These are phyloP conservation scores for Eupithecia insigniata DNA, from an alignment of 2,888 invertebrate species.

Conservation along the genomic window DNA sequence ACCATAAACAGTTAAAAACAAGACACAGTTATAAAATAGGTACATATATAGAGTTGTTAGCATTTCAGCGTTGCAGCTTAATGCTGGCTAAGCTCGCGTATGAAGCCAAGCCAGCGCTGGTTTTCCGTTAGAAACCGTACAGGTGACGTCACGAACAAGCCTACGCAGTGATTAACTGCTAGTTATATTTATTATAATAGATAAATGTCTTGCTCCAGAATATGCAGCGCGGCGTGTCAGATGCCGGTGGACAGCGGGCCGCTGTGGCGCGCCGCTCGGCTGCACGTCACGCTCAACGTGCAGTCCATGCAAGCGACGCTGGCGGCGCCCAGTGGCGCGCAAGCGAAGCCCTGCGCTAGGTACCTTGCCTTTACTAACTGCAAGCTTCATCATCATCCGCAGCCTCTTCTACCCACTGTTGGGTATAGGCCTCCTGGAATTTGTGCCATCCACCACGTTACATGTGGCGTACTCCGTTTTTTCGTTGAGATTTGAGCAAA, in stretches of 20 bases:
- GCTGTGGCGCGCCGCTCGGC: slow-evolving; percentile 62
- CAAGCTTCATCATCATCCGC: not conserved
- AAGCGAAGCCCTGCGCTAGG: slow-evolving; percentile 60
- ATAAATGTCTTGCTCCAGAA: slow-evolving; percentile 51
- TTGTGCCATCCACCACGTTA: no score
- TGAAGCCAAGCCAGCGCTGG: no score
- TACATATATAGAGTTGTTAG: no score
- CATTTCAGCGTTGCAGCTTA: no score
- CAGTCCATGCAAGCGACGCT: slow-evolving; percentile 51
- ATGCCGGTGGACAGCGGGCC: slow-evolving; percentile 59
- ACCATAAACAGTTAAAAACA: no score
- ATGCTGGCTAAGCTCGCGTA: no score
- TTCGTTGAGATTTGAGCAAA: not conserved
- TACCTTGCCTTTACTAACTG: not conserved
- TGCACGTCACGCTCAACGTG: slow-evolving; percentile 52
- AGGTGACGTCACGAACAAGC: no score
- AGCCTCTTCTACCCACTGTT: not conserved
- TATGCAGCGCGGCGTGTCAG: slow-evolving; percentile 74
- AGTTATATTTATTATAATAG: no score
- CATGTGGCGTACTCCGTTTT: not conserved
- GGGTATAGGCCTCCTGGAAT: no score
- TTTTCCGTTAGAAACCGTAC: no score
- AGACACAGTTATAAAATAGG: no score
- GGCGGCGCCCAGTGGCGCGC: slow-evolving; percentile 38
- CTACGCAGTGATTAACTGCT: no score